A percentile compares a stretch with the other conserved stretches of the same genome.
Conservation (phyloP, 2,113 vertebrate species). For the Lasiurus borealis region DNA sequence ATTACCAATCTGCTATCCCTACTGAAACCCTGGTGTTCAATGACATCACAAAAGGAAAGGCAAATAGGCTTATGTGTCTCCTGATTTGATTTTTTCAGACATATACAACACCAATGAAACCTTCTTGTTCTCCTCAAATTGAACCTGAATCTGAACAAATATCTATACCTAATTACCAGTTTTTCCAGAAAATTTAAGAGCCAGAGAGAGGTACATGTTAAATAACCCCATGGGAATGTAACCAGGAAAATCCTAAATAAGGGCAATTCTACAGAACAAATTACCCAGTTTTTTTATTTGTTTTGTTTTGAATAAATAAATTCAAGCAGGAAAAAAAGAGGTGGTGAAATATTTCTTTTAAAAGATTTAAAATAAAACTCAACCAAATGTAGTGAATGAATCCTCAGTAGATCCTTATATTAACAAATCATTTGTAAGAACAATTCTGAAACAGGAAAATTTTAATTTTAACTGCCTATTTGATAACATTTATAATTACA, state of each 20-base stretch:
- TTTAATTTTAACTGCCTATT: background rate
- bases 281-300: background rate
- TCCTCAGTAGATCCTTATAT: background rate
- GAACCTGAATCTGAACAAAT: background rate
- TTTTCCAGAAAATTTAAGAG: background rate
- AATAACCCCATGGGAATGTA: background rate
- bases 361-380: background rate
- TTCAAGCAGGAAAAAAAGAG: background rate
- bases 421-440: background rate
- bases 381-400: background rate
- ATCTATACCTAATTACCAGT: background rate
- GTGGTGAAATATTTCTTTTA: background rate
- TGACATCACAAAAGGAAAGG: background rate
- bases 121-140: background rate
- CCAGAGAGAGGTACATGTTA: background rate
- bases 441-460: background rate
- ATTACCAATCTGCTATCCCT: background rate
- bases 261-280: background rate
- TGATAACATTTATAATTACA: background rate
- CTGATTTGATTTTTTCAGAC: background rate
- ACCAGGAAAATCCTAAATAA: background rate
- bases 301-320: background rate
- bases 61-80: background rate
- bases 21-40: background rate
- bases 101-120: fast-evolving